Base-by-base conservation (phyloP, 1,140 invertebrate species). In the Ephestia elutella region DNA sequence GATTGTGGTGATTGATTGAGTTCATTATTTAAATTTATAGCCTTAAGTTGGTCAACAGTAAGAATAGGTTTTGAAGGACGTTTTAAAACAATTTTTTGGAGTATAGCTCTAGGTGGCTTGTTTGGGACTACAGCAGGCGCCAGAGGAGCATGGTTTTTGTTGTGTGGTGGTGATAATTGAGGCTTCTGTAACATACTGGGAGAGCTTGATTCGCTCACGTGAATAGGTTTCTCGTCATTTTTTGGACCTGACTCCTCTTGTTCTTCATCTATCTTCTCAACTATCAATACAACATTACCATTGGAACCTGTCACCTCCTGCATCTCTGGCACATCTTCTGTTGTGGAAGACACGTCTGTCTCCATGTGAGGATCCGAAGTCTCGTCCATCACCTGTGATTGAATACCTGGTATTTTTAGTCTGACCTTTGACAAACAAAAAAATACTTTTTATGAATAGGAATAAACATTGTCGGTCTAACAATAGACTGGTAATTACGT, bases 371-470 rank as follows among this genome's bases (percentile, higher is more conserved):
- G 56, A 57, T 78, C 77, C 56, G 82, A 58, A 53, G 64, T 79
- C 56, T 86, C 82, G 58, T 87, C 84, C 84, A 87, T 87, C 57
- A 79, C 71, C 82, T 87, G 70, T 28, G 70, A 72, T 60, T 79
- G 70, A 74, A 65, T 38, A 54, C 32, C 54, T 68, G 64, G 38
- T 75, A 75, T 76, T 75, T 77, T 71, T 73, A 77, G 66, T 54
- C 32, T 66, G 64, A 69, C 59, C 68, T 68, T 71, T 70, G 54
- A 55, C 68, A 60, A 53, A 66, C 63, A 60, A 68, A 56, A 73
- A 66, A 75, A 66, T 25, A 15, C 19, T 50, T 32, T 7, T 8
- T 32, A 32, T 32, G 30, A 32, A 32, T 63, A 35, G 3, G 59
- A 38, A 21, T 57, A 50, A 5, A 35, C 53, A 35, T 13, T 59